phyloP scores from a whole-genome alignment of 2,888 invertebrate genomes.

The Drosophila suboccidentalis region DNA sequence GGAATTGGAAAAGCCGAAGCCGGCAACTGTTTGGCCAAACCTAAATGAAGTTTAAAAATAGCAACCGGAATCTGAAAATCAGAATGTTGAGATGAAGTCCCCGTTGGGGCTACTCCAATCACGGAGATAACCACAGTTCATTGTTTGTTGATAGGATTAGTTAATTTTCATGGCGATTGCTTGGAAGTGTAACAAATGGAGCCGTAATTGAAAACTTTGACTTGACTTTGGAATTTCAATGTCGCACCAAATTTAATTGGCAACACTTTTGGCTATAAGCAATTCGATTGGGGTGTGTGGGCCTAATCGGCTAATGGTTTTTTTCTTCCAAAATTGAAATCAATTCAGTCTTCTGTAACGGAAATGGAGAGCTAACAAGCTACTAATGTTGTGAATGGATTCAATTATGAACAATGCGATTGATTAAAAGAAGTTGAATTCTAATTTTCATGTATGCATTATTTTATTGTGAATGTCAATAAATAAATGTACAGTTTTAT shows the following conservation, averaged over 20 bases:
- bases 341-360: slow-evolving; percentile 14
- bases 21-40: slow-evolving; percentile 48
- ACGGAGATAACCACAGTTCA: slow-evolving; percentile 32
- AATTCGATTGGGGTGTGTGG: slow-evolving; percentile 37
- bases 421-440: slow-evolving; percentile 2
- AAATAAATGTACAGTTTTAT: slow-evolving; percentile 73
- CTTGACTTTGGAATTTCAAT: slow-evolving; percentile 75
- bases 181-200: slow-evolving; percentile 65
- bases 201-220: slow-evolving; percentile 61
- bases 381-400: background rate
- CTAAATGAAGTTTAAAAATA: slow-evolving; percentile 13
- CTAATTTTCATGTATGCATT: slow-evolving; percentile 56
- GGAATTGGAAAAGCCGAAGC: slow-evolving; percentile 56
- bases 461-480: slow-evolving; percentile 75
- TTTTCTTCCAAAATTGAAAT: slow-evolving; percentile 1
- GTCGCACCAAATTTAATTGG: slow-evolving; percentile 69
- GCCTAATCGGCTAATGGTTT: slow-evolving; percentile 60
- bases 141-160: slow-evolving; percentile 68
- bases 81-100: slow-evolving; percentile 28
- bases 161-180: slow-evolving; percentile 45
- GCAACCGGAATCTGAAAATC: slow-evolving; percentile 58
- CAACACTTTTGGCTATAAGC: slow-evolving; percentile 36
- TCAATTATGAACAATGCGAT: background rate
- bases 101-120: slow-evolving; percentile 25
- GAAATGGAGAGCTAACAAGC: background rate